These are phyloP conservation scores for Xenentodon cancila DNA, from an alignment of 2,797 vertebrate species.

Conservation along the genomic window DNA sequence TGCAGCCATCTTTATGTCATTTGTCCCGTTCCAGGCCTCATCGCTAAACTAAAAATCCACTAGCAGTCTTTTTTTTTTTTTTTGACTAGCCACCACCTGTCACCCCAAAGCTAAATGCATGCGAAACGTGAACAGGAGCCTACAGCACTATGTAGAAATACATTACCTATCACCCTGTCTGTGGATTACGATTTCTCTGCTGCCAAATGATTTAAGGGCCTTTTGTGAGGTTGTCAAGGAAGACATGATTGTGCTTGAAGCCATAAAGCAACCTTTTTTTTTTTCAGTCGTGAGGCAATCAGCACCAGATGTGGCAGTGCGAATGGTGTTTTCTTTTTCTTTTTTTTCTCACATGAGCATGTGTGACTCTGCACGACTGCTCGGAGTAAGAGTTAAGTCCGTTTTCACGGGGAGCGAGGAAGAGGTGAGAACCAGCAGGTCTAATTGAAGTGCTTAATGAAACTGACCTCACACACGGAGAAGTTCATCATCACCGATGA, in stretches of 20 bases:
- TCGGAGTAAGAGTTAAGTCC: slow-evolving; percentile 56
- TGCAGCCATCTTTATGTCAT: slow-evolving; percentile 58
- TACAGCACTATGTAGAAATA: slow-evolving; percentile 59
- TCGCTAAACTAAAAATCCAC: slow-evolving; percentile 35
- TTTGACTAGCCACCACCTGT: slow-evolving; percentile 62
- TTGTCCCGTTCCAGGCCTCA: slow-evolving; percentile 51
- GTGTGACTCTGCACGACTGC: slow-evolving; percentile 61
- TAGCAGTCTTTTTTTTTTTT: slow-evolving; percentile 31
- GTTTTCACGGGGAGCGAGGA: slow-evolving; percentile 54
- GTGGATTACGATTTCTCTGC: slow-evolving; percentile 72
- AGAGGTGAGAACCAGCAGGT: slow-evolving; percentile 73
- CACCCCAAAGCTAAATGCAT: slow-evolving; percentile 62
- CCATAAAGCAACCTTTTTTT: slow-evolving; percentile 68
- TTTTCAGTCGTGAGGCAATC: slow-evolving; percentile 47
- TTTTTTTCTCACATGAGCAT: slow-evolving; percentile 56
- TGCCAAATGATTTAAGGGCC: slow-evolving; percentile 73
- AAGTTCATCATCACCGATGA: slow-evolving; percentile 47
- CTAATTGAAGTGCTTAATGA: slow-evolving; percentile 70
- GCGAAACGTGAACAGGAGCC: slow-evolving; percentile 66
- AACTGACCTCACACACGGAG: slow-evolving; percentile 40
- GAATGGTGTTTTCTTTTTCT: slow-evolving; percentile 48
- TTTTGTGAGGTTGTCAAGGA: slow-evolving; percentile 65
- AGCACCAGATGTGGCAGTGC: slow-evolving; percentile 73
- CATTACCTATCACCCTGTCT: slow-evolving; percentile 77
- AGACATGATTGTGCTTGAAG: slow-evolving; percentile 71